Base-by-base conservation (phyloP, 2,888 invertebrate species). In the Octonoba sinensis region DNA sequence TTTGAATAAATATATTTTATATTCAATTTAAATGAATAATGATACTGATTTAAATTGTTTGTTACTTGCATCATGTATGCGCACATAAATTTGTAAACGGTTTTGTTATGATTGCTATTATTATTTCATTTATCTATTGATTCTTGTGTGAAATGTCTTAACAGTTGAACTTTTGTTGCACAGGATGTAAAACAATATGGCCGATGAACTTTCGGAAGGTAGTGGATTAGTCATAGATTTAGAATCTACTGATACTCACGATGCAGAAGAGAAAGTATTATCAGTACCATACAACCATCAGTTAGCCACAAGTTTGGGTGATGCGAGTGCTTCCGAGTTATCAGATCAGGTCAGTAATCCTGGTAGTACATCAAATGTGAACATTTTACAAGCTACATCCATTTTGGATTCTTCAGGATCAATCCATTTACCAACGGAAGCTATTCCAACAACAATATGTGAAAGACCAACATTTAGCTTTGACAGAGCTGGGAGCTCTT, bases 101-200 rank as follows among this genome's bases (percentile, higher is more conserved):
- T n/a, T n/a, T 27, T 27, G 27, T 27, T 27, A 6, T 27, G 6
- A 27, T 27, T 6, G 27, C 27, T 3, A 3, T 2, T 27, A 27
- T 6, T 27, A 2, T 27, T 27, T 27, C 27, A n/a, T n/a, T n/a
- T n/a, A n/a, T n/a, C 27, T 27, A 27, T 2, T 27, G 6, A 6
- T 27, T 27, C 6, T 27, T 3, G 3, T 27, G 27, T 27, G 27
- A 27, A 27, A 27, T 27, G 6, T 36, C 11, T 36, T 11, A 36
- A 36, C 36, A 36, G 11, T 57, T 57, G 15, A 3, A 36, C 27
- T n/a, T 72, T 27, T 27, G 73, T 59, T 24, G 24, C 69, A 62
- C 64, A 73, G 56, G 79, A 81, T 81, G 79, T 64, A 62, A 73
- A 60, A 46, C 69, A 73, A 81, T 36, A 81, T 81, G 79, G 79